These are phyloP conservation scores for Acanthurus leucopareius DNA, from an alignment of 2,797 vertebrate genomes.

Conservation along the genomic window DNA sequence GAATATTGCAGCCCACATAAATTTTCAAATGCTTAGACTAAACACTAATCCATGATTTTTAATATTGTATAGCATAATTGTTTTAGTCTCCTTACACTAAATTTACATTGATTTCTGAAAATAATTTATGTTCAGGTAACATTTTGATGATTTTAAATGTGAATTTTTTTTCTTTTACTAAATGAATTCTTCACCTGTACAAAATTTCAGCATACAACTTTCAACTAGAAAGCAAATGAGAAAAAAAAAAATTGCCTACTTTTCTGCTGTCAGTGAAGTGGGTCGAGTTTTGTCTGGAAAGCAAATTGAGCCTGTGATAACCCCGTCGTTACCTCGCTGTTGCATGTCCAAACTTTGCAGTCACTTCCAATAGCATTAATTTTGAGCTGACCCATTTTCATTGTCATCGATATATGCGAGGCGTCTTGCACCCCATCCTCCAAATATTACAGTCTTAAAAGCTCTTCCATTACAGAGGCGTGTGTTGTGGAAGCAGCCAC, in stretches of 20 bases:
- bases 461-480: slow-evolving; percentile 48
- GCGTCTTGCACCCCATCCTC: slow-evolving; percentile 40
- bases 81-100: background rate
- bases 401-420: slow-evolving; percentile 51
- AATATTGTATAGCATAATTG: background rate
- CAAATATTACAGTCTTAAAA: slow-evolving; percentile 53
- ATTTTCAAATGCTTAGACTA: slow-evolving; percentile 3
- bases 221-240: background rate
- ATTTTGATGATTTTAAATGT: background rate
- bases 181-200: background rate
- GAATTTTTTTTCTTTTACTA: background rate
- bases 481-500: slow-evolving; percentile 27
- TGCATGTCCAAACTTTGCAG: slow-evolving; percentile 5
- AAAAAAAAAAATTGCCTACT: background rate
- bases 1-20: background rate
- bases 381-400: slow-evolving; percentile 20
- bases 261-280: background rate
- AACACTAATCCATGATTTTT: background rate
- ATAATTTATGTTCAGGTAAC: background rate
- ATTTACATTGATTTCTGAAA: background rate
- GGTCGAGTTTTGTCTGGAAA: slow-evolving; percentile 33
- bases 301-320: slow-evolving; percentile 36
- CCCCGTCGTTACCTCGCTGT: slow-evolving; percentile 9
- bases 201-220: background rate
- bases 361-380: slow-evolving; percentile 12